These are phyloP conservation scores for Schizopygopsis malacanthus DNA, from an alignment of 2,797 vertebrate species.

Conservation along the genomic window DNA sequence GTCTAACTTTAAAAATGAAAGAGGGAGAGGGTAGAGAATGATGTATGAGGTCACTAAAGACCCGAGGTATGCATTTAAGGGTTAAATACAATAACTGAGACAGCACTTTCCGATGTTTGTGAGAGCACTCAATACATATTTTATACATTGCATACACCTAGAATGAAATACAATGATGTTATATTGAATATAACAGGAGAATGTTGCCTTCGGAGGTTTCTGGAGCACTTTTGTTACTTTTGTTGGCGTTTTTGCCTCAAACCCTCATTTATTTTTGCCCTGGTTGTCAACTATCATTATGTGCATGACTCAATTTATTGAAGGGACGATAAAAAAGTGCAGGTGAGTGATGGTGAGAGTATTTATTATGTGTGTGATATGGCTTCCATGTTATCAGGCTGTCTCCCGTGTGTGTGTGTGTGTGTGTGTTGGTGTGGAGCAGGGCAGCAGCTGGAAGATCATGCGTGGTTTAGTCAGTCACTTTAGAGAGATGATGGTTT, in stretches of 20 bases:
- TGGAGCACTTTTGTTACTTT: neutral
- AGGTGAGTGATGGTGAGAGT: neutral
- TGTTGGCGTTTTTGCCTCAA: neutral
- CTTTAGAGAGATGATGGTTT: conserved; percentile 36
- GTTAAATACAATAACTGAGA: neutral
- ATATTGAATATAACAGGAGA: neutral
- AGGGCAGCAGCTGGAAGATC: conserved; percentile 14
- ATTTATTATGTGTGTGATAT: neutral
- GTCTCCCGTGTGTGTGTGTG: neutral
- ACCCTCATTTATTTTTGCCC: neutral
- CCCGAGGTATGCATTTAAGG: no score
- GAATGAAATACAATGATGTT: neutral
- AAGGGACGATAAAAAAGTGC: neutral
- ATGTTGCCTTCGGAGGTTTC: neutral
- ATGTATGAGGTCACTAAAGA: no score
- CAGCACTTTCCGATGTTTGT: neutral
- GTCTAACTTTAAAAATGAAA: no score
- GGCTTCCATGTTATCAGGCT: neutral
- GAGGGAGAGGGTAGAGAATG: no score
- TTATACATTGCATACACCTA: neutral
- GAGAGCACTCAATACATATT: neutral
- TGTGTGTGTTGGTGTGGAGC: conserved; percentile 10
- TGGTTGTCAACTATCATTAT: neutral
- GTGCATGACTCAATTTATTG: neutral
- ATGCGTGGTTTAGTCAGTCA: conserved; percentile 12